These are phyloP conservation scores for Acrocyrtus sp. DNA, from an alignment of 2,888 invertebrate genomes.

Conservation along the genomic window DNA sequence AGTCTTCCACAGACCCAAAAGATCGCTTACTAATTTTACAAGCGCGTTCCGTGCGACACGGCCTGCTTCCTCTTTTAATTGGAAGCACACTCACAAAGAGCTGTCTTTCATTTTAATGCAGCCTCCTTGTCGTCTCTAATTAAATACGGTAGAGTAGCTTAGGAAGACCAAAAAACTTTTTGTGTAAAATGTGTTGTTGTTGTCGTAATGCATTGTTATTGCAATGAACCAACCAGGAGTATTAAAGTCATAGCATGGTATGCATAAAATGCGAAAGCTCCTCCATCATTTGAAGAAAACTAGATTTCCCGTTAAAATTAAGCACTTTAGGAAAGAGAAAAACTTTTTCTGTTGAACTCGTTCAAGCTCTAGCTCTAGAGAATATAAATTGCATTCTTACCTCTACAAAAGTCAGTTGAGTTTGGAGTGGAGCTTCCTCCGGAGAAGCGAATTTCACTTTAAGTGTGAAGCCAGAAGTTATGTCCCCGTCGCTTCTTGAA, in stretches of 20 bases:
- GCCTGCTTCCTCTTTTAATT: conserved; percentile 29
- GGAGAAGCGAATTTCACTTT: no score
- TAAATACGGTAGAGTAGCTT: conserved; percentile 15
- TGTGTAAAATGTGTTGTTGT: no score
- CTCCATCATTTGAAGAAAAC: no score
- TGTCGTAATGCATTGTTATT: no score
- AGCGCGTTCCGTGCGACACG: not conserved
- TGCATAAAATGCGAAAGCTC: no score
- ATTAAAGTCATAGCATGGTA: no score
- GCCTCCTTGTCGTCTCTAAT: conserved; percentile 30
- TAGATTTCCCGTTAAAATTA: no score
- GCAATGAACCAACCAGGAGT: no score
- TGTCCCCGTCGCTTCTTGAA: no score
- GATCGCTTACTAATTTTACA: conserved; percentile 29
- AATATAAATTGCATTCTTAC: conserved; percentile 45
- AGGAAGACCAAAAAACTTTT: no score
- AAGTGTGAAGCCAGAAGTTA: no score
- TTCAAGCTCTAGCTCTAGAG: conserved; percentile 20
- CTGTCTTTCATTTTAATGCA: conserved; percentile 36
- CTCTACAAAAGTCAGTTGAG: conserved; percentile 9
- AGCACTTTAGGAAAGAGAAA: no score
- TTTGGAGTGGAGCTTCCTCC: not conserved
- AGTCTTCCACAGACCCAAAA: conserved; percentile 19
- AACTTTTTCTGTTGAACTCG: conserved; percentile 34
- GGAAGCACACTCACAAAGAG: conserved; percentile 20